Base-by-base conservation (phyloP, 2,888 invertebrate genomes). In the Plutella xylostella region DNA sequence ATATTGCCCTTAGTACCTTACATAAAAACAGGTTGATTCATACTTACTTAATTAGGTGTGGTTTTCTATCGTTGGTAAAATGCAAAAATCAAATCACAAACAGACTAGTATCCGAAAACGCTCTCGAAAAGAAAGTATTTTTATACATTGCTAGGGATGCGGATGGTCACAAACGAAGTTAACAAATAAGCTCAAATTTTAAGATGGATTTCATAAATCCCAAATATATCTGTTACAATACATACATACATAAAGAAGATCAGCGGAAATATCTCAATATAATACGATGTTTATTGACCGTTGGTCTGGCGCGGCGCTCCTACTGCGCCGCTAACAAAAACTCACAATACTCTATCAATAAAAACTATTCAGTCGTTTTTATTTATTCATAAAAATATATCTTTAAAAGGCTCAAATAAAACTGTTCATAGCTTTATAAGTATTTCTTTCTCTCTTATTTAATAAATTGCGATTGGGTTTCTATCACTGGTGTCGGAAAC, bases 341-440 rank as follows among this genome's bases (percentile, higher is more conserved):
- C 71, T 77, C 79, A 75, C 76, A 76, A 76, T 77, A 80, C 72
- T 73, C 79, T 80, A 73, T 79, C 69, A 76, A 79, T 80, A 78
- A 79, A 73, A 79, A 80, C 80, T 83, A 83, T 76, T 83, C 83
- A 83, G 83, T 83, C 83, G 77, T 80, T 80, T 80, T 80, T 72
- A 71, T 78, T 79, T 80, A 80, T 76, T 68, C 78, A 77, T 80
- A 79, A 80, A 82, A 79, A 82, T 80, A 80, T 78, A 79, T 80
- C 74, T 80, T 79, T 77, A 76, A 75, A 77, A 78, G 82, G 82
- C 80, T 82, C 79, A 79, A 82, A 80, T 71, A 71, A 79, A 79
- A 76, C 74, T 70, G 75, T 66, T 65, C n/a, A 63, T 62, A 65
- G 65, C 61, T 64, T 61, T 66, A 55, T 54, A 61, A 59, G 63